Conservation (phyloP, 2,113 vertebrate species). For the Telmatochromis bifrenatus region DNA sequence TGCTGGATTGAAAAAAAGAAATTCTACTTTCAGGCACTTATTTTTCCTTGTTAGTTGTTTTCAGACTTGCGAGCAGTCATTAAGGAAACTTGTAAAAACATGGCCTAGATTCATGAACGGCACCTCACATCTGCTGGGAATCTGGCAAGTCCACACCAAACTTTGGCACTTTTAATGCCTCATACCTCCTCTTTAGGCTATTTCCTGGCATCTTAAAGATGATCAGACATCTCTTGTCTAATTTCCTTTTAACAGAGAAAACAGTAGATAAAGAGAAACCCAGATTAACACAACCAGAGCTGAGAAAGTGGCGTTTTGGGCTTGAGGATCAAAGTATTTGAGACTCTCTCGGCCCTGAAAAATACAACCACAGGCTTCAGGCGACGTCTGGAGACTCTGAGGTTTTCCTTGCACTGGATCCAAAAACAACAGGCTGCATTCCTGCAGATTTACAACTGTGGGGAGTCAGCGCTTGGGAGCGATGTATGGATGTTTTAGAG, state of each 20-base stretch:
- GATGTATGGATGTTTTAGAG: slow-evolving; percentile 38
- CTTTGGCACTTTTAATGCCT: neutral
- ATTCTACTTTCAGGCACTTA: neutral
- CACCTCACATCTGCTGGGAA: neutral
- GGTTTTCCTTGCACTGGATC: slow-evolving; percentile 19
- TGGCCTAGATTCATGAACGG: neutral
- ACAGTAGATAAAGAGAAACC: neutral
- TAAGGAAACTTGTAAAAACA: neutral
- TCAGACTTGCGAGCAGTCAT: neutral
- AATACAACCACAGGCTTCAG: slow-evolving; percentile 8
- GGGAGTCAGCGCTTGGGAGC: slow-evolving; percentile 15
- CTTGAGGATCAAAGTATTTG: neutral
- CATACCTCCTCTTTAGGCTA: neutral
- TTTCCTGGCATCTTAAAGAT: neutral
- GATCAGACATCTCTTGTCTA: neutral
- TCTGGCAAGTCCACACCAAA: neutral
- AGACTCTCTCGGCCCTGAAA: neutral
- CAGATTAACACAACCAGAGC: neutral
- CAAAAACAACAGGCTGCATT: slow-evolving; percentile 61
- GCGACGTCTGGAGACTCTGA: slow-evolving; percentile 44
- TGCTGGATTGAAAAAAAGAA: neutral
- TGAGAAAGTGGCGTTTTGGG: neutral
- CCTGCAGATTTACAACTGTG: slow-evolving; percentile 57
- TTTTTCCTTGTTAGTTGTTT: neutral
- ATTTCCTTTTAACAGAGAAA: neutral